These are phyloP conservation scores for Microtus pennsylvanicus DNA, from an alignment of 2,113 vertebrate genomes.

Conservation along the genomic window DNA sequence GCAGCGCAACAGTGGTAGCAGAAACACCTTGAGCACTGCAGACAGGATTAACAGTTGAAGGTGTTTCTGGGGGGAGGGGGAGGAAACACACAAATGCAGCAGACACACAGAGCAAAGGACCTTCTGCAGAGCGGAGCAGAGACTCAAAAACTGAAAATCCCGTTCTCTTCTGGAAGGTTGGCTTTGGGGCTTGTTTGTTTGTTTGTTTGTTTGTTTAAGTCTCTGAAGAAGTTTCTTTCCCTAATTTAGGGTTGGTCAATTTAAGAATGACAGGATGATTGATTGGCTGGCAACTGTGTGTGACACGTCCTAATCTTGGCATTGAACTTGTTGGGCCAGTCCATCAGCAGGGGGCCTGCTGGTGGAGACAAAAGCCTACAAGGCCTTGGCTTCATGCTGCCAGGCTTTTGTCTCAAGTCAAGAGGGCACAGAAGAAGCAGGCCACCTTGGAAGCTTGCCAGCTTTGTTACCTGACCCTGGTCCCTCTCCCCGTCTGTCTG, in stretches of 20 bases:
- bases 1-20: neutral
- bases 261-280: neutral
- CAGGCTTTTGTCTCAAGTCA: neutral
- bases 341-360: neutral
- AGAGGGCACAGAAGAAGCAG: neutral
- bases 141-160: neutral
- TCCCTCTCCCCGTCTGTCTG: neutral
- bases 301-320: neutral
- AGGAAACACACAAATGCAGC: neutral
- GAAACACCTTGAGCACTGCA: too few species aligned
- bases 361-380: neutral
- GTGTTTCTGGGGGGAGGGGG: fast-evolving
- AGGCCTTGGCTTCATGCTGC: neutral
- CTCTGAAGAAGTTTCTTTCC: neutral
- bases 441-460: neutral
- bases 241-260: neutral
- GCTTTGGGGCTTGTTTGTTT: neutral
- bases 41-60: neutral
- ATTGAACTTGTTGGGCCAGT: neutral
- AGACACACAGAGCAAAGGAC: neutral
- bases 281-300: neutral
- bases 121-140: neutral
- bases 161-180: neutral
- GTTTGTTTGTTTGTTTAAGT: neutral
- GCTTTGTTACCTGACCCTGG: too few species aligned